Conservation (phyloP, 2,797 vertebrate species). For the Limosa lapponica region DNA sequence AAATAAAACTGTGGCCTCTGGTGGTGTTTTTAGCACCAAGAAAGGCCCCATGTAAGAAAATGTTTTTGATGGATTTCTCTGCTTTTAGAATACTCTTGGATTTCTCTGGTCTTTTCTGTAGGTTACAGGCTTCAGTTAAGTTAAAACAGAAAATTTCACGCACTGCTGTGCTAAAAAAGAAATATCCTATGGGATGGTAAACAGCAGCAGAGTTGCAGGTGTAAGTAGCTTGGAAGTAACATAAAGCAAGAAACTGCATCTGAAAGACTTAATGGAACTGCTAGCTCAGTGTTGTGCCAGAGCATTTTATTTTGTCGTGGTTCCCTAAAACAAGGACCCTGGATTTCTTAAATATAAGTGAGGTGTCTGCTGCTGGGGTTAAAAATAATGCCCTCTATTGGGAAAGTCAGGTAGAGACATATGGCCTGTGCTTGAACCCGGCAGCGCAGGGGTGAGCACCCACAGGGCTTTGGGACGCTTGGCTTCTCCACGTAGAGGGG, state of each 20-base stretch:
- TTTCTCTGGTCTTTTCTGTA: neutral
- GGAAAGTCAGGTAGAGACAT: neutral
- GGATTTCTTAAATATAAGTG: neutral
- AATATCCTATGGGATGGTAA: neutral
- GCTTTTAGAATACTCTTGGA: neutral
- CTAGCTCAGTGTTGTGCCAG: neutral
- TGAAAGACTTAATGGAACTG: neutral
- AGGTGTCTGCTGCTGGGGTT: neutral
- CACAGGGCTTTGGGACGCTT: neutral
- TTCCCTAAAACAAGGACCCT: neutral
- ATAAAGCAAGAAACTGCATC: neutral
- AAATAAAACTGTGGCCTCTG: neutral
- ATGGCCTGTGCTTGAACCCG: constrained; percentile 31
- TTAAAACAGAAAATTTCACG: neutral
- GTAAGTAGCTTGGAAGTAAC: neutral
- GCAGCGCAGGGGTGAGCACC: neutral
- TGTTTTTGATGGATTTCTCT: neutral
- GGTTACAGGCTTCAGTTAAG: neutral
- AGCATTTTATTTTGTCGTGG: neutral
- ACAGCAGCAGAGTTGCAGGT: neutral
- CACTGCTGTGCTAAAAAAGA: neutral
- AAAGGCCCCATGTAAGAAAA: neutral
- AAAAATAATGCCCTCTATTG: neutral
- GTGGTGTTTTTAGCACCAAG: neutral
- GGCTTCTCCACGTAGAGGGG: neutral